phyloP scores from a whole-genome alignment of 2,113 vertebrate genomes.

The Colistium nudipinnis region DNA sequence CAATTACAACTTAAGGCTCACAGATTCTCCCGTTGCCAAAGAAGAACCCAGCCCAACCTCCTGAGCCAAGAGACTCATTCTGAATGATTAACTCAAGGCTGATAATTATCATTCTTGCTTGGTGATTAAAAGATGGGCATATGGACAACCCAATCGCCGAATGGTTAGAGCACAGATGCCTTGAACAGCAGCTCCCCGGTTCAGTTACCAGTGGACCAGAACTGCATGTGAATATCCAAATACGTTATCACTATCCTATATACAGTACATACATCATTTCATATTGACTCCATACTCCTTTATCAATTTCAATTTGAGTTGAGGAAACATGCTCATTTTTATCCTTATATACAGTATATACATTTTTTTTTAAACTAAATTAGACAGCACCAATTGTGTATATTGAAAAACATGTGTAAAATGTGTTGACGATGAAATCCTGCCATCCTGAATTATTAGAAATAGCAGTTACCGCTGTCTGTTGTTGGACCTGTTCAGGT shows the following conservation, averaged over 20 bases:
- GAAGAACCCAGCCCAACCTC: not conserved
- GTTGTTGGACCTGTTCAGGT: no score
- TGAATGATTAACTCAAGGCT: not conserved
- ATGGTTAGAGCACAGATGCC: not conserved
- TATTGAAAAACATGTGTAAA: no score
- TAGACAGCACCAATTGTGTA: no score
- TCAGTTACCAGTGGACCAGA: not conserved
- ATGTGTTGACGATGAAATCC: not conserved
- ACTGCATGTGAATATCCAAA: no score
- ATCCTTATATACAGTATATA: no score
- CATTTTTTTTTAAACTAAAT: no score
- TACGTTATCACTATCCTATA: no score
- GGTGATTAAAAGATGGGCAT: not conserved
- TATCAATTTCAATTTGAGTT: no score
- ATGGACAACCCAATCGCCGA: not conserved
- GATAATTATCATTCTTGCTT: not conserved
- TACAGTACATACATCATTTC: no score
- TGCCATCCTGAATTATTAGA: not conserved
- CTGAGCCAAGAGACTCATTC: not conserved
- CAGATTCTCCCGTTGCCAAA: not conserved
- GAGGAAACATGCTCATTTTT: no score
- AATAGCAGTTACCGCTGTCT: no score
- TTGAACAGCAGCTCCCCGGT: not conserved
- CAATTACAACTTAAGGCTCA: not conserved
- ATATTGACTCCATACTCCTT: no score